Percentiles rank a stretch among this genome's conserved stretches.
Conservation (phyloP, 2,113 vertebrate genomes). For the Burhinus bistriatus region DNA sequence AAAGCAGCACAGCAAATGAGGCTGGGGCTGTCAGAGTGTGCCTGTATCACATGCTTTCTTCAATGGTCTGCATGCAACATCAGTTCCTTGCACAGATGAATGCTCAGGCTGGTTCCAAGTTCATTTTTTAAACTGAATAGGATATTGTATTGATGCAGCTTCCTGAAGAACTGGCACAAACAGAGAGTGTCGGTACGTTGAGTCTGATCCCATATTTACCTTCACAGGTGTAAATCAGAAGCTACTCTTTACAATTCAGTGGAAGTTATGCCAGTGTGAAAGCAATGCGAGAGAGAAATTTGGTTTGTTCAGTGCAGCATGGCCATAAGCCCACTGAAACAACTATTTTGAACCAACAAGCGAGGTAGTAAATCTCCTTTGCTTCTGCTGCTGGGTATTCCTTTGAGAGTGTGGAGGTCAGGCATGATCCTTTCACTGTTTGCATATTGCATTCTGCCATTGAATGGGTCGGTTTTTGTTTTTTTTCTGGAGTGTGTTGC, state of each 20-base stretch:
- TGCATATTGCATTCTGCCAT: background rate
- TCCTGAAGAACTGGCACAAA: background rate
- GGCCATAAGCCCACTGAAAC: background rate
- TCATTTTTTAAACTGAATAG: background rate
- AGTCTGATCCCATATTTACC: background rate
- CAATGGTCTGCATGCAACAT: background rate
- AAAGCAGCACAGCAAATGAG: background rate
- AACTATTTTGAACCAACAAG: background rate
- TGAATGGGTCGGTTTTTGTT: background rate
- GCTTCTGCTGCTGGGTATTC: background rate
- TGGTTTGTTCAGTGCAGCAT: background rate
- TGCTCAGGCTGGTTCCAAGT: background rate
- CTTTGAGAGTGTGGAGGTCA: background rate
- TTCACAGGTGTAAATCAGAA: background rate
- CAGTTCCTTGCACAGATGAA: background rate
- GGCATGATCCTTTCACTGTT: background rate
- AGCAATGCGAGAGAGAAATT: background rate
- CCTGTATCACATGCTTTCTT: background rate
- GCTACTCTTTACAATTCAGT: background rate
- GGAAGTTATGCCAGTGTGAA: background rate
- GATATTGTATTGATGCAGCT: background rate
- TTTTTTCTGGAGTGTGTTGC: background rate
- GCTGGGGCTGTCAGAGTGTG: background rate
- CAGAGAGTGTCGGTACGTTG: rapidly evolving
- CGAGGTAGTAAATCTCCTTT: background rate